These are phyloP conservation scores for Ametastegia equiseti DNA, from an alignment of 2,888 invertebrate species.

Conservation along the genomic window DNA sequence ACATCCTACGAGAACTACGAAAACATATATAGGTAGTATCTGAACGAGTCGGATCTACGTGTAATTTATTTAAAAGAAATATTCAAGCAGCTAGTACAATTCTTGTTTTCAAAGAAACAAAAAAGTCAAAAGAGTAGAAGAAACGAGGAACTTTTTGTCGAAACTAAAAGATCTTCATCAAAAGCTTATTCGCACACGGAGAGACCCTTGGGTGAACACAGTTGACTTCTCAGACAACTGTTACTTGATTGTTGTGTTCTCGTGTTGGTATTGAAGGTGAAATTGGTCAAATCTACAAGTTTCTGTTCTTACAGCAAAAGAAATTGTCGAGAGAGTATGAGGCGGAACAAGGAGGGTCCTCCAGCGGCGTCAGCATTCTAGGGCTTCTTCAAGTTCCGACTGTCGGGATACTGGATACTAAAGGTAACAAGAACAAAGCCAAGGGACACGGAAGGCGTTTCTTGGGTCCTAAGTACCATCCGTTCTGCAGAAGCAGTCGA, in stretches of 20 bases:
- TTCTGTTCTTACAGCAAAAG: not conserved
- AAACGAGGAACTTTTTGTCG: too few relatives aligned
- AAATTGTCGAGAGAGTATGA: conserved; percentile 8
- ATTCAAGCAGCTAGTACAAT: too few relatives aligned
- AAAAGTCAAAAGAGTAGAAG: too few relatives aligned
- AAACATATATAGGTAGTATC: too few relatives aligned
- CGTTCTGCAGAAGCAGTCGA: not conserved
- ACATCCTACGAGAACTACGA: too few relatives aligned
- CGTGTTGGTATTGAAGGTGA: not conserved
- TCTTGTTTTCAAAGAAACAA: too few relatives aligned
- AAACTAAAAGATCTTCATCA: too few relatives aligned
- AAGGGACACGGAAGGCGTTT: conserved; percentile 18
- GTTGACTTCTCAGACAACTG: not conserved
- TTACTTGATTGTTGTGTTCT: not conserved
- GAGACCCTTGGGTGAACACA: not conserved
- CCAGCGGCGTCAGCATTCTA: conserved; percentile 21
- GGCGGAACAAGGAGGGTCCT: conserved; percentile 1
- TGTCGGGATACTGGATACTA: conserved; percentile 25
- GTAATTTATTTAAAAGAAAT: too few relatives aligned
- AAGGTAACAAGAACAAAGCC: conserved; percentile 21
- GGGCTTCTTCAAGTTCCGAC: not conserved
- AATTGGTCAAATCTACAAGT: conserved; percentile 14
- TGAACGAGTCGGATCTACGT: too few relatives aligned
- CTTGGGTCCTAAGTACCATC: conserved; percentile 2
- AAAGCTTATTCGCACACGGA: too few relatives aligned